Percentiles rank a stretch among this genome's conserved stretches.
These are phyloP conservation scores for Erebia aethiops DNA, from an alignment of 2,888 invertebrate genomes.

Conservation along the genomic window DNA sequence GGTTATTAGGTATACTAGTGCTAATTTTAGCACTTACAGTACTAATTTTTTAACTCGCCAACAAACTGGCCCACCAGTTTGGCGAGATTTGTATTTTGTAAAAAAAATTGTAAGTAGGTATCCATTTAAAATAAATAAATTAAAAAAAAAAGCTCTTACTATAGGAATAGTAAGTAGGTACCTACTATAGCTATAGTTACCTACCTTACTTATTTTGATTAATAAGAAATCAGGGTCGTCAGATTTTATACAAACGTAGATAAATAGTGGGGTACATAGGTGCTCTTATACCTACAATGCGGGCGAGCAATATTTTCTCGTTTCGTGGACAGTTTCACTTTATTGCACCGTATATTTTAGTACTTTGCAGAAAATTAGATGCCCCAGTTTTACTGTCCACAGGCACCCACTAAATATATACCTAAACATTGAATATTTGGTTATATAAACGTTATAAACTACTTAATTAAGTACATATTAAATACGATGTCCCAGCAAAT, in stretches of 20 bases:
- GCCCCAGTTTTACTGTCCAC: conserved; percentile 34
- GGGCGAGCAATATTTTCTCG: conserved; percentile 31
- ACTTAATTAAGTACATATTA: neutral
- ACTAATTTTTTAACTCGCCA: no score
- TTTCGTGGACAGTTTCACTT: conserved; percentile 34
- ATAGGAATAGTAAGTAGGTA: no score
- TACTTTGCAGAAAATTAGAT: conserved; percentile 38
- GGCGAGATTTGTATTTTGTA: no score
- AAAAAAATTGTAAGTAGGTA: no score
- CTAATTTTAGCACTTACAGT: no score
- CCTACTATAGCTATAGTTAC: neutral
- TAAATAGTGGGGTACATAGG: neutral
- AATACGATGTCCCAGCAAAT: no score
- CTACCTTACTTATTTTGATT: neutral
- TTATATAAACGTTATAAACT: neutral
- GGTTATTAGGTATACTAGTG: no score
- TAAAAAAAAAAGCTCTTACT: no score
- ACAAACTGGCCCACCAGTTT: no score
- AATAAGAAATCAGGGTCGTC: neutral
- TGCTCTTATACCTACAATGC: conserved; percentile 7
- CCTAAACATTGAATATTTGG: neutral
- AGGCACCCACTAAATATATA: conserved; percentile 8
- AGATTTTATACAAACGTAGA: conserved; percentile 2
- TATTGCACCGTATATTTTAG: conserved; percentile 41
- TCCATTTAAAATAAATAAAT: no score